These are phyloP conservation scores for Blastobasis adustella DNA, from an alignment of 2,888 invertebrate species.

Conservation along the genomic window DNA sequence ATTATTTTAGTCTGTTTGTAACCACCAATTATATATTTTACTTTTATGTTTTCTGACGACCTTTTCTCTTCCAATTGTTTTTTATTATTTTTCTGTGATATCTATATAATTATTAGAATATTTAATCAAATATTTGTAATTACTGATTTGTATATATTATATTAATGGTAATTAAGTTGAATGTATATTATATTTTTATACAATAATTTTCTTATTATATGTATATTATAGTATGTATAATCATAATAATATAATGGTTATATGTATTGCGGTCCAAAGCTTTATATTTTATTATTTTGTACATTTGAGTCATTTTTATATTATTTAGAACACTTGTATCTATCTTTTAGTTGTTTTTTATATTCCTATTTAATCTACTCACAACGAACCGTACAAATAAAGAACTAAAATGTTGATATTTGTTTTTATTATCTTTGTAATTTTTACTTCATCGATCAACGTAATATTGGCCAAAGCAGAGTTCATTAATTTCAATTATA, in stretches of 20 bases:
- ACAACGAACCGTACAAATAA: slow-evolving; percentile 62
- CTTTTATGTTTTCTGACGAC: slow-evolving; percentile 6
- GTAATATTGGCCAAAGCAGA: too few species aligned
- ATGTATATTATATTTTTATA: neutral
- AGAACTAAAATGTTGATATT: slow-evolving; percentile 39
- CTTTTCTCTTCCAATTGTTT: slow-evolving; percentile 1
- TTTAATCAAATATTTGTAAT: slow-evolving; percentile 1
- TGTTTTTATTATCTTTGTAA: slow-evolving; percentile 10
- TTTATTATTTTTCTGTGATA: slow-evolving; percentile 4
- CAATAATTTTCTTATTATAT: slow-evolving; percentile 3
- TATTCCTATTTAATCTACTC: neutral
- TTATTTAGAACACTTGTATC: neutral
- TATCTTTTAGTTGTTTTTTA: neutral
- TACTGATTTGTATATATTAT: slow-evolving; percentile 15
- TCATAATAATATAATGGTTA: slow-evolving; percentile 15
- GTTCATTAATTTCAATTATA: too few species aligned
- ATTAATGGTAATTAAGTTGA: slow-evolving; percentile 5
- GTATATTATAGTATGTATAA: slow-evolving; percentile 4
- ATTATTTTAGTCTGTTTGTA: neutral
- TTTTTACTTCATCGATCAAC: too few species aligned
- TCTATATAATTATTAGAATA: neutral
- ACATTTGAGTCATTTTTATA: neutral
- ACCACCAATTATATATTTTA: slow-evolving; percentile 9
- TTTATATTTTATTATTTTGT: slow-evolving; percentile 8
- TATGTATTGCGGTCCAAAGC: slow-evolving; percentile 14